phyloP scores from a whole-genome alignment of 2,113 vertebrate species.

The Embiotoca jacksoni region DNA sequence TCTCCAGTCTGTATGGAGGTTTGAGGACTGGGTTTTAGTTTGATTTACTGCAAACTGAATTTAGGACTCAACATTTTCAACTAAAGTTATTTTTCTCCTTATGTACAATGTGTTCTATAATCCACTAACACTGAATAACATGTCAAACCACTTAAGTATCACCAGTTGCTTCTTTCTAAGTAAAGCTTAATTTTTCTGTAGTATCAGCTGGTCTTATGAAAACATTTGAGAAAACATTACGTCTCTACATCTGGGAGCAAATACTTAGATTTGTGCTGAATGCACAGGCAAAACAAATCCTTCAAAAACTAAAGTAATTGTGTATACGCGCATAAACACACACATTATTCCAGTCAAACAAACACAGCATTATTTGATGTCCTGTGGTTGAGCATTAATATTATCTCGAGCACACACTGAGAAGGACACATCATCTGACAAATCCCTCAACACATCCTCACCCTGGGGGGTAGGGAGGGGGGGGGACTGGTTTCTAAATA shows the following conservation, averaged over 20 bases:
- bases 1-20: no score
- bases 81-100: no score
- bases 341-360: conserved; percentile 28
- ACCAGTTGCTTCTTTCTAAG: background rate
- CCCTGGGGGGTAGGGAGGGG: conserved; percentile 6
- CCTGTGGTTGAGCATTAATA: conserved; percentile 43
- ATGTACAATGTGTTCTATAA: background rate
- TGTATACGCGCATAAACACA: conserved; percentile 7
- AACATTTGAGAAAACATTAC: background rate
- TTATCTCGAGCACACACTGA: conserved; percentile 26
- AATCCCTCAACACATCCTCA: conserved; percentile 42
- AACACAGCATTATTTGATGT: conserved; percentile 23
- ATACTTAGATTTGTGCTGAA: background rate
- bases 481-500: conserved; percentile 48
- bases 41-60: no score
- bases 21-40: no score
- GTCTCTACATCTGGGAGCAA: background rate
- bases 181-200: background rate
- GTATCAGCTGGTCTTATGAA: background rate
- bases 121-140: background rate
- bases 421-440: conserved; percentile 53
- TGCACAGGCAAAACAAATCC: background rate
- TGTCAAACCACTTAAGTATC: background rate
- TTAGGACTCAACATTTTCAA: no score
- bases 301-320: conserved; percentile 30